Conservation (phyloP, 2,113 vertebrate genomes). For the Ophiodon elongatus region DNA sequence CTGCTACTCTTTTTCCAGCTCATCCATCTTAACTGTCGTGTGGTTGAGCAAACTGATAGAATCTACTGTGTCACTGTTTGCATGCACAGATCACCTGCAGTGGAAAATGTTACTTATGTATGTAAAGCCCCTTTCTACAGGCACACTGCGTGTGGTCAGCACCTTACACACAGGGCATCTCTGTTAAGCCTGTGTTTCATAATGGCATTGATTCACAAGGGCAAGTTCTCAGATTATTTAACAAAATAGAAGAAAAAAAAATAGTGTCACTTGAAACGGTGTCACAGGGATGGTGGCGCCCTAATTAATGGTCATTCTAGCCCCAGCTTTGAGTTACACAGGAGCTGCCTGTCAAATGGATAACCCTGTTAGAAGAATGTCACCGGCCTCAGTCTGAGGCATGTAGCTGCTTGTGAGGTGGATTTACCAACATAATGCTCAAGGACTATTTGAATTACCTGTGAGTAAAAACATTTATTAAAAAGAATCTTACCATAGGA, state of each 20-base stretch:
- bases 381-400: conserved; percentile 63
- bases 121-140: conserved; percentile 2
- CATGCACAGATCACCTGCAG: conserved; percentile 49
- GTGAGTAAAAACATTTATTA: background rate
- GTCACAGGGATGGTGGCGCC: conserved; percentile 76
- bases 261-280: conserved; percentile 84
- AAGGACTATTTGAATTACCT: conserved; percentile 21
- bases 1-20: conserved; percentile 51
- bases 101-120: conserved; percentile 69
- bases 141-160: background rate
- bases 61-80: conserved; percentile 62
- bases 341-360: conserved; percentile 66
- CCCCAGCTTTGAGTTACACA: conserved; percentile 86
- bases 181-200: conserved; percentile 27
- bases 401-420: conserved; percentile 15
- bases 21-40: conserved; percentile 56
- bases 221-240: conserved; percentile 74
- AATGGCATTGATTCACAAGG: conserved; percentile 40
- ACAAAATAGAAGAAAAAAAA: conserved; percentile 69
- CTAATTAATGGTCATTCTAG: conserved; percentile 90
- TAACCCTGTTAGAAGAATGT: conserved; percentile 70
- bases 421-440: conserved; percentile 46
- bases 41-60: conserved; percentile 37
- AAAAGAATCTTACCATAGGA: conserved; percentile 39
- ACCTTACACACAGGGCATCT: background rate